Evolutionary conservation across 2,888 invertebrate species (phyloP).

Genomic region (Candidula unifasciata): DNA sequence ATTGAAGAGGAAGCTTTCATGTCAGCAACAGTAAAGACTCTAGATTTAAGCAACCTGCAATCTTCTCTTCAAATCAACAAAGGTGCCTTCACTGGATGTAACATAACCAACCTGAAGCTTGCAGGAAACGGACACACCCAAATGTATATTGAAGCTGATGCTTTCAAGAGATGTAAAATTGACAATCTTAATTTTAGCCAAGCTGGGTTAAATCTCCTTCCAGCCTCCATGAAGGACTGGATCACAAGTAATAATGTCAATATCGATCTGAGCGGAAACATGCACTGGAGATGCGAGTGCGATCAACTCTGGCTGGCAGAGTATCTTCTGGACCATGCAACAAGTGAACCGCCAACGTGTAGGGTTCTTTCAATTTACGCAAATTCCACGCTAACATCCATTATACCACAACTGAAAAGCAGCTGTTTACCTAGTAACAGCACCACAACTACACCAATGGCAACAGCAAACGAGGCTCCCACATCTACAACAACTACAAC

Average conservation of each 20-base stretch:
- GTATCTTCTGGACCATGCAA: not conserved
- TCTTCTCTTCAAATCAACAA: slow-evolving; percentile 29
- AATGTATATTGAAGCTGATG: slow-evolving; percentile 53
- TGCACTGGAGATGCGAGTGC: slow-evolving; percentile 64
- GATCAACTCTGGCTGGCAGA: slow-evolving; percentile 61
- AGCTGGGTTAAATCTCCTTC: slow-evolving; percentile 59
- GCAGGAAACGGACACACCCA: slow-evolving; percentile 23
- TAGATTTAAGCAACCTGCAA: slow-evolving; percentile 58
- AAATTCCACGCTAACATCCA: slow-evolving; percentile 51
- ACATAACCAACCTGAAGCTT: not conserved
- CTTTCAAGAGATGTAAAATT: slow-evolving; percentile 59
- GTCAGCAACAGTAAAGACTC: slow-evolving; percentile 53
- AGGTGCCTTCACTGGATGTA: slow-evolving; percentile 7
- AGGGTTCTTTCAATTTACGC: slow-evolving; percentile 51
- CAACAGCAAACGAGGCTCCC: slow-evolving; percentile 23
- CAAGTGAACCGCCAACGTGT: slow-evolving; percentile 57
- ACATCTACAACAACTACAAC: no score
- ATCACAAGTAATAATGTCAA: slow-evolving; percentile 31
- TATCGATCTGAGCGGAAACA: slow-evolving; percentile 4
- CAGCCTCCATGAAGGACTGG: slow-evolving; percentile 54
- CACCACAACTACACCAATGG: slow-evolving; percentile 52
- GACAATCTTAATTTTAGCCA: slow-evolving; percentile 56
- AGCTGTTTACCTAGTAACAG: slow-evolving; percentile 56
- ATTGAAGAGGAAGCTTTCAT: slow-evolving; percentile 43
- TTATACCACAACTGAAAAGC: slow-evolving; percentile 49